A percentile compares a stretch with the other conserved stretches of the same genome.
Evolutionary conservation across 2,113 vertebrate species (phyloP).

Genomic region (Dascyllus trimaculatus): DNA sequence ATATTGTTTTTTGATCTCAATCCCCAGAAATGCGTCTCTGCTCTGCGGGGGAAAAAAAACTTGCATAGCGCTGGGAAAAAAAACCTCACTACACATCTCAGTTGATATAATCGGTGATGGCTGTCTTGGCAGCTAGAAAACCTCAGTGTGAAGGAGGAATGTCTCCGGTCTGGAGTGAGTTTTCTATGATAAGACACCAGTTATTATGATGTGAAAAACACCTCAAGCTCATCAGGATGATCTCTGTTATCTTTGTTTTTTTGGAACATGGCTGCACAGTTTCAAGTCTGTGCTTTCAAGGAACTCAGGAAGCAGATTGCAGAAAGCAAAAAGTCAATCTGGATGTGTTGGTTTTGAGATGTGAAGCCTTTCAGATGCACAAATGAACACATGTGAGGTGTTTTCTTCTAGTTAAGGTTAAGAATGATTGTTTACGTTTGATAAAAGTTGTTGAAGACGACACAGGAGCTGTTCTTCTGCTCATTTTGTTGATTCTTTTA

Average conservation of each 20-base stretch:
- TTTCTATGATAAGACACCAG: constrained; percentile 14
- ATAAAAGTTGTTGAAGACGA: background rate
- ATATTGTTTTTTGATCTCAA: constrained; percentile 46
- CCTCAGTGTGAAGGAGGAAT: background rate
- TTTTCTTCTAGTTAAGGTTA: background rate
- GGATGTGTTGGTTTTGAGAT: background rate
- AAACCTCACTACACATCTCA: background rate
- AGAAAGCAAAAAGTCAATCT: background rate
- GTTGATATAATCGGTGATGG: constrained; percentile 41
- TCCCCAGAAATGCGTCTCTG: constrained; percentile 12
- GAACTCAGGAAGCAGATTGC: background rate
- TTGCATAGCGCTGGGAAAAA: constrained; percentile 25
- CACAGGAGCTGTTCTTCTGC: background rate
- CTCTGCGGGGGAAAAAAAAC: constrained; percentile 17
- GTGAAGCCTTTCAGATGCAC: constrained; percentile 2
- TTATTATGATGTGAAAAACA: background rate
- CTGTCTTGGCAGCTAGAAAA: constrained; percentile 20
- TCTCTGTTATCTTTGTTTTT: background rate
- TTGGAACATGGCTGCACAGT: background rate
- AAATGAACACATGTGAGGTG: too few species aligned
- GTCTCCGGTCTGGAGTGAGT: background rate
- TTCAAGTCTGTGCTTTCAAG: background rate
- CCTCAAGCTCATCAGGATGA: background rate
- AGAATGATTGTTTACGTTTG: background rate
- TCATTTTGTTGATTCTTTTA: background rate